Conservation (phyloP, 2,888 invertebrate species). For the Caenorhabditis becei region DNA sequence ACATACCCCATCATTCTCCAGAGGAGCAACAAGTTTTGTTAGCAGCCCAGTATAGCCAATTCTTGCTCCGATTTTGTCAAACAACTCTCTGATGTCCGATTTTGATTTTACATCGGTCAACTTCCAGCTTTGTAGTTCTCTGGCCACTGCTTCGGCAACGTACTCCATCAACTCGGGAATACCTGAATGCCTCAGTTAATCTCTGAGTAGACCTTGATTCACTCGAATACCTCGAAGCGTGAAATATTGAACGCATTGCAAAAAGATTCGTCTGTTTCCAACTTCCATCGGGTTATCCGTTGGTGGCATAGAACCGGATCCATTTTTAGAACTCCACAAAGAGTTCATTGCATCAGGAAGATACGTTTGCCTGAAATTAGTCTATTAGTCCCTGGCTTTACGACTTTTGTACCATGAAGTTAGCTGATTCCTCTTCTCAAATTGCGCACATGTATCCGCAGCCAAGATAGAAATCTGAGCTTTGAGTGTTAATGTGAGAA, state of each 20-base stretch:
- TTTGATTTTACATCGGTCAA: slow-evolving; percentile 46
- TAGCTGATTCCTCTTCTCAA: slow-evolving; percentile 48
- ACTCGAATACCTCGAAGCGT: slow-evolving; percentile 67
- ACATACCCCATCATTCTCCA: slow-evolving; percentile 44
- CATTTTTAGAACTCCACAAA: neutral
- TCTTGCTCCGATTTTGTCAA: slow-evolving; percentile 57
- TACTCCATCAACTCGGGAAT: slow-evolving; percentile 64
- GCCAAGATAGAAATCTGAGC: slow-evolving; percentile 76
- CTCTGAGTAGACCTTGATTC: neutral
- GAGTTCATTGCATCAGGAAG: slow-evolving; percentile 44
- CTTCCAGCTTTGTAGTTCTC: slow-evolving; percentile 54
- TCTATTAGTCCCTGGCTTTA: neutral
- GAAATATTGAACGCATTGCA: slow-evolving; percentile 75
- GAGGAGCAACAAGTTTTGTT: slow-evolving; percentile 63
- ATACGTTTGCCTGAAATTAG: slow-evolving; percentile 43
- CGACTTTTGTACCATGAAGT: slow-evolving; percentile 11
- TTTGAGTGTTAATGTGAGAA: slow-evolving; percentile 73
- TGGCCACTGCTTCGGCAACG: slow-evolving; percentile 51
- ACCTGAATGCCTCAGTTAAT: slow-evolving; percentile 44
- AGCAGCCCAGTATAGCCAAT: slow-evolving; percentile 45
- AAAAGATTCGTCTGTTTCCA: slow-evolving; percentile 68
- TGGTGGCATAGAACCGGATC: neutral
- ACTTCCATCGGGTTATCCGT: slow-evolving; percentile 54
- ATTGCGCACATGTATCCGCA: slow-evolving; percentile 69
- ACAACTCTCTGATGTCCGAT: slow-evolving; percentile 50